A percentile compares a stretch with the other conserved stretches of the same genome.
These are phyloP conservation scores for Crax fasciolata DNA, from an alignment of 2,797 vertebrate species.

Conservation along the genomic window DNA sequence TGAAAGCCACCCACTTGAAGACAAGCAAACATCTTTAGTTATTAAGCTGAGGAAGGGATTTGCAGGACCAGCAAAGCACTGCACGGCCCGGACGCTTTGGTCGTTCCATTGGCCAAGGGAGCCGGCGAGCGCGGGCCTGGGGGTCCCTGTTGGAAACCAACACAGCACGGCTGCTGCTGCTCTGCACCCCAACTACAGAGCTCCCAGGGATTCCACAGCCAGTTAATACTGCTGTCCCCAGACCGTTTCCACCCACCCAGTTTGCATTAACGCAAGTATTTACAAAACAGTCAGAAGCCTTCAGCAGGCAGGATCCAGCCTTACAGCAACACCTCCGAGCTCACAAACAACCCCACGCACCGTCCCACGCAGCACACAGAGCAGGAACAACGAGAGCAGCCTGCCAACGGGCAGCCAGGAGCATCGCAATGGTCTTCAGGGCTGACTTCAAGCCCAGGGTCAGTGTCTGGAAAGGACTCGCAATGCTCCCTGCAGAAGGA, in stretches of 20 bases:
- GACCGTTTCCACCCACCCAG: not conserved
- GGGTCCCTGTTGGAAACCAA: not conserved
- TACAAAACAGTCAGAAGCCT: not conserved
- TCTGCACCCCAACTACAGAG: accelerated
- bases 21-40: not conserved
- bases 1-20: not conserved
- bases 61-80: not conserved
- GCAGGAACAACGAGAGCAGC: not conserved
- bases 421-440: not conserved
- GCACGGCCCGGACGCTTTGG: not conserved
- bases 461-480: not conserved
- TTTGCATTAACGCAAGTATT: not conserved
- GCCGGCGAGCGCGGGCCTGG: too few relatives aligned
- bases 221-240: not conserved
- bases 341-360: accelerated
- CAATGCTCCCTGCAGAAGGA: accelerated
- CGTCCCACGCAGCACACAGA: accelerated
- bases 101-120: not conserved
- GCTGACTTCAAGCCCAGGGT: not conserved
- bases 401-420: not conserved
- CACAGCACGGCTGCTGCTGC: not conserved
- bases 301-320: not conserved
- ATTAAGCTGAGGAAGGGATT: not conserved
- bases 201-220: not conserved
- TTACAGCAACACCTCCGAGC: not conserved